phyloP scores from a whole-genome alignment of 2,888 invertebrate genomes.

The Heliconius erato region DNA sequence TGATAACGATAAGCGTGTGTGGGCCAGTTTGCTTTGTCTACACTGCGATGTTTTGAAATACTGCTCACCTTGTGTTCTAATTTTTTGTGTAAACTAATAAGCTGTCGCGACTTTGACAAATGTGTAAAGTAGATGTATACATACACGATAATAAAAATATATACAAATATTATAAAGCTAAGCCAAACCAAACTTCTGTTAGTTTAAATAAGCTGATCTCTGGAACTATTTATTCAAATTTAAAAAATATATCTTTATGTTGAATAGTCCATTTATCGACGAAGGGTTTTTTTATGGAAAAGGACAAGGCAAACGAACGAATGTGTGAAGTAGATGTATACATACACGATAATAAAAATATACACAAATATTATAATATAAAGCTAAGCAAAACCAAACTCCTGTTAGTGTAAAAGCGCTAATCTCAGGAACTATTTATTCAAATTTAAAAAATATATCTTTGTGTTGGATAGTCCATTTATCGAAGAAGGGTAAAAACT shows the following conservation, averaged over 20 bases:
- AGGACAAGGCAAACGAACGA: too few relatives aligned
- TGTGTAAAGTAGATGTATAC: conserved; percentile 2
- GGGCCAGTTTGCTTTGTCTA: conserved; percentile 36
- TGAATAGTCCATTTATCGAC: too few relatives aligned
- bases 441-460: too few relatives aligned
- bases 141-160: background rate
- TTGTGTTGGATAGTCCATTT: too few relatives aligned
- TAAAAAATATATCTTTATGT: too few relatives aligned
- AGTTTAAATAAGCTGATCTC: too few relatives aligned
- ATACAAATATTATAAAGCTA: background rate
- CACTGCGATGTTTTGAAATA: conserved; percentile 29
- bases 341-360: background rate
- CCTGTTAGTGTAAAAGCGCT: too few relatives aligned
- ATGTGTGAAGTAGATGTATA: conserved; percentile 1
- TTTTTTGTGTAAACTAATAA: conserved; percentile 5
- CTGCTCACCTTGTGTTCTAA: conserved; percentile 24
- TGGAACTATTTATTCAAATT: too few relatives aligned
- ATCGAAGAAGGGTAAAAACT: too few relatives aligned
- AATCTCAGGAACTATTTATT: too few relatives aligned
- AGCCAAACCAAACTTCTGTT: background rate
- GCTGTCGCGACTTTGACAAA: background rate
- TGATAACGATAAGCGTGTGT: conserved; percentile 37
- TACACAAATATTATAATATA: background rate
- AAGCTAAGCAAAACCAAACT: background rate
- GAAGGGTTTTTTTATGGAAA: too few relatives aligned